These are phyloP conservation scores for Suncus etruscus DNA, from an alignment of 2,113 vertebrate species.

Conservation along the genomic window DNA sequence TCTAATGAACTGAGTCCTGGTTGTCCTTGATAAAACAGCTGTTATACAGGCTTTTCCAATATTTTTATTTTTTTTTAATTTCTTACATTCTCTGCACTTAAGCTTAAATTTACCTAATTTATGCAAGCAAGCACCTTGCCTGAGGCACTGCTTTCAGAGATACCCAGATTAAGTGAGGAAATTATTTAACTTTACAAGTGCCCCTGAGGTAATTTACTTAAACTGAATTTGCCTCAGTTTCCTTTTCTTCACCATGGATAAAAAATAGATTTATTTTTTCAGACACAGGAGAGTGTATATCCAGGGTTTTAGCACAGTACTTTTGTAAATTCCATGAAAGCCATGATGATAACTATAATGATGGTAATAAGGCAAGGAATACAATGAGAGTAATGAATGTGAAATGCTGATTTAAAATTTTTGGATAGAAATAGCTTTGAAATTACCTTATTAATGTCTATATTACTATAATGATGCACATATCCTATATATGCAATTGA, in stretches of 20 bases:
- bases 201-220: conserved; percentile 4
- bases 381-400: neutral
- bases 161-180: neutral
- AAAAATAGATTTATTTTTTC: neutral
- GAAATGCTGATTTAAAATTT: conserved; percentile 13
- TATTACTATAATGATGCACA: neutral
- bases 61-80: neutral
- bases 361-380: neutral
- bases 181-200: neutral
- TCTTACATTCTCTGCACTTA: neutral
- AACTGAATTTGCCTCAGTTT: neutral
- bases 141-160: conserved; percentile 8
- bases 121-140: neutral
- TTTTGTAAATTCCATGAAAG: neutral
- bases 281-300: neutral
- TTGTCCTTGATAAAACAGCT: neutral
- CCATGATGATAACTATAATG: neutral
- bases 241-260: neutral
- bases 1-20: neutral
- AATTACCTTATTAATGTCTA: conserved; percentile 2
- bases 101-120: neutral
- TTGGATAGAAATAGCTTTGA: neutral
- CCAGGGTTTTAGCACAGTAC: neutral
- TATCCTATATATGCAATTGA: neutral
- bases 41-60: neutral